Percentiles rank a stretch among this genome's conserved stretches.
phyloP scores from a whole-genome alignment of 2,797 vertebrate species.

The Trachurus trachurus region DNA sequence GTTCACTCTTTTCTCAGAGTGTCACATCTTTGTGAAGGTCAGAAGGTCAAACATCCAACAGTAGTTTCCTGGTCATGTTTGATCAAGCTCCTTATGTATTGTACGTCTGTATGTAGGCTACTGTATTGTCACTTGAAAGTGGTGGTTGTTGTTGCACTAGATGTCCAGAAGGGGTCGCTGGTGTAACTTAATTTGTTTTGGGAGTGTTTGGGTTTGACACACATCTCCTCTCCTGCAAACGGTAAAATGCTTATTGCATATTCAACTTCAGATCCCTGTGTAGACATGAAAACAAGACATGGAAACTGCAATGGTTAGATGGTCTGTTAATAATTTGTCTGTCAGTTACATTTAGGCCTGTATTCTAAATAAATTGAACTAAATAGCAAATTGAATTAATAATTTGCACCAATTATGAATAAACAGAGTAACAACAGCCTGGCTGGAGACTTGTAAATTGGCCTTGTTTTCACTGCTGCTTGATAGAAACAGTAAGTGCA shows the following conservation, averaged over 20 bases:
- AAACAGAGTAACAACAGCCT: background rate
- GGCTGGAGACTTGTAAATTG: slow-evolving; percentile 20
- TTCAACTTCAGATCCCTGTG: background rate
- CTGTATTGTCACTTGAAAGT: background rate
- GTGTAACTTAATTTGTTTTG: background rate
- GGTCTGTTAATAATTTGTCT: background rate
- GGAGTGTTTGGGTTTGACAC: background rate
- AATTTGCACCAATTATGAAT: background rate
- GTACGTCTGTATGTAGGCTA: too few relatives aligned
- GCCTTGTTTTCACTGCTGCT: slow-evolving; percentile 82
- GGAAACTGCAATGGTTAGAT: background rate
- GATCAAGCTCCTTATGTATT: too few relatives aligned
- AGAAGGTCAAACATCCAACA: too few relatives aligned
- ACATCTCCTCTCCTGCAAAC: slow-evolving; percentile 9
- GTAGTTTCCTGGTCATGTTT: background rate
- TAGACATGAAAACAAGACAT: background rate
- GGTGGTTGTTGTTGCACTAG: slow-evolving; percentile 8
- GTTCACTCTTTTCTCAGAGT: too few relatives aligned
- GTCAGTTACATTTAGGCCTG: background rate
- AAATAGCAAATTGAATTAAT: too few relatives aligned
- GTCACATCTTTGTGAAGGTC: too few relatives aligned
- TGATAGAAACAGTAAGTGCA: slow-evolving; percentile 57
- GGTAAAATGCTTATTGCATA: background rate
- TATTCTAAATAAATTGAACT: slow-evolving; percentile 10
- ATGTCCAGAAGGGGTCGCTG: slow-evolving; percentile 58